phyloP scores from a whole-genome alignment of 2,888 invertebrate genomes.

The Notocelia uddmanniana region DNA sequence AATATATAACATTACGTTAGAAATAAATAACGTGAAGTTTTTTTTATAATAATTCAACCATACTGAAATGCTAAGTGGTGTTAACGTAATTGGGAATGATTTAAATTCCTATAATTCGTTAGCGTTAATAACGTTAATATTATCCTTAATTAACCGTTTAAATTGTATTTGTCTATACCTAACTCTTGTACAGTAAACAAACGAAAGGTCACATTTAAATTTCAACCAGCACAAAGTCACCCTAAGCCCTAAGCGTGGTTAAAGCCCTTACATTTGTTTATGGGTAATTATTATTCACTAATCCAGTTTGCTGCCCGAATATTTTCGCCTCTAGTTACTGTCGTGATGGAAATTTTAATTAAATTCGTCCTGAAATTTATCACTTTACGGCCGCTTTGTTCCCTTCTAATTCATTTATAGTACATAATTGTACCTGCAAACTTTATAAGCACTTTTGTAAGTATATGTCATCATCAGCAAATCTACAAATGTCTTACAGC shows the following conservation, averaged over 20 bases:
- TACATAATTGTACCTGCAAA: background rate
- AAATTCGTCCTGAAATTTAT: constrained; percentile 50
- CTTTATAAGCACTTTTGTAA: too few species aligned
- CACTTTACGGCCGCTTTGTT: constrained; percentile 43
- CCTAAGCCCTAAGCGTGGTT: constrained; percentile 56
- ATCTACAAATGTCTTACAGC: too few species aligned
- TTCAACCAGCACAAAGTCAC: constrained; percentile 54
- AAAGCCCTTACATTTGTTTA: constrained; percentile 56
- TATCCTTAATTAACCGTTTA: too few species aligned
- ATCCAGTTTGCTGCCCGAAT: constrained; percentile 54
- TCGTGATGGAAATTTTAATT: constrained; percentile 56
- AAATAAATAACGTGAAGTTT: too few species aligned
- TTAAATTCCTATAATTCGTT: too few species aligned
- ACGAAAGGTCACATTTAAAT: constrained; percentile 53
- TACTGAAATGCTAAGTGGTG: too few species aligned
- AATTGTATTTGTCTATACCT: too few species aligned
- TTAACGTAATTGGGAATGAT: too few species aligned
- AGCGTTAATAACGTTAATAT: too few species aligned
- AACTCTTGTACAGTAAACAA: constrained; percentile 50
- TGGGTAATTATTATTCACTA: constrained; percentile 57
- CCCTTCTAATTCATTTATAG: constrained; percentile 20
- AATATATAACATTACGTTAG: too few species aligned
- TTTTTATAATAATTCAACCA: too few species aligned
- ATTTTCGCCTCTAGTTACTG: constrained; percentile 51
- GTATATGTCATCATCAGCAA: too few species aligned